Evolutionary conservation across 2,888 invertebrate species (phyloP), one percentile per base, ranked within the genome.

Genomic region (Branchipolynoe longqiensis): DNA sequence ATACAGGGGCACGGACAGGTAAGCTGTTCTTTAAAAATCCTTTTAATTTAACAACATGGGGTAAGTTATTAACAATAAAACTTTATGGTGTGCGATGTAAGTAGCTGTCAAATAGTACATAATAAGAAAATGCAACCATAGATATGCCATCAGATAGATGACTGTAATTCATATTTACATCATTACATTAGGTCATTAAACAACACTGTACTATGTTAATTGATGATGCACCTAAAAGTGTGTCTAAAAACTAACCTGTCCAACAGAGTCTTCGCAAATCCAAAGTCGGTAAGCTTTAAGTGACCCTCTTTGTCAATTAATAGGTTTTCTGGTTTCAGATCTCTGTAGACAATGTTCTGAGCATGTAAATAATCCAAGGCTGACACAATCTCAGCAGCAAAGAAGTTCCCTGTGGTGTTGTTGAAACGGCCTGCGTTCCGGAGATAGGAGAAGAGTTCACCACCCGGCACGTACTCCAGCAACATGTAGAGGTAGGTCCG

Each of bases 251-350:
- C 78, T 33, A n/a, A 96, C 96, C 96, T 96, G 94, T 99, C 99
- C 0, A 96, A 96, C 74, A 99, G 94, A 92, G 97, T 97, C 94
- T 99, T 99, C 69, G 99, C 98, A 93, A 99, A 99, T 18, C 99
- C 99, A 93, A 99, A 99, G 94, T 99, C 99, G 12, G 98, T 99
- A 91, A 99, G 97, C 94, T 98, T 99, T 91, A 99, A 94, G 94
- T 99, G 99, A 0, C 99, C 99, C 90, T 98, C 97, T 89, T 95
- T 96, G 91, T 98, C 98, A 82, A 99, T 95, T 31, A 99, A 95
- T 84, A 99, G 94, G 94, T 99, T 99, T 94, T 99, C 99, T 0
- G 94, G 93, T 88, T 94, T 94, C 40, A 94, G 89, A 89, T 94
- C 94, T 86, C 94, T 89, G 89, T 94, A 94, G 69, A 93, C 92